Base-by-base conservation (phyloP, 1,140 invertebrate genomes). In the Tachypleus tridentatus region DNA sequence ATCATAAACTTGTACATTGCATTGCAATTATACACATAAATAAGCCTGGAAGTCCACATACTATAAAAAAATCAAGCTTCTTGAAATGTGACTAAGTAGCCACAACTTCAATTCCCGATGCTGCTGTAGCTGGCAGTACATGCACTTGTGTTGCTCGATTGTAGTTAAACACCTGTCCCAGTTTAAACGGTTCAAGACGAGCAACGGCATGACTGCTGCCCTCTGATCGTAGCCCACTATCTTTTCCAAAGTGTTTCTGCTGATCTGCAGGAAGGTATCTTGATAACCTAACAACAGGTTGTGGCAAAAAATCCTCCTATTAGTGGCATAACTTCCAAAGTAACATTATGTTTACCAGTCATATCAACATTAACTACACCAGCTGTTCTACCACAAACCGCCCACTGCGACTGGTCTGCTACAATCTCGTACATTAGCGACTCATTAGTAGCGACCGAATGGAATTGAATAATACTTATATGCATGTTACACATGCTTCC, bases 381-480 rank as follows among this genome's bases (percentile, higher is more conserved):
- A 66, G 91, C 87, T 63, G 89, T 91, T 66, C 87, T 82, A 56
- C 91, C 91, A 74, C 89, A 89, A 9, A 96, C 86, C 4, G 89
- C 91, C 93, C 93, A 96, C 80, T 92, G 85, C 49, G 86, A 87
- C 75, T 91, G 89, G 78, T 95, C 92, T 49, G 88, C 88, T 51
- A 93, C 76, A 6, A 96, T 89, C 76, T 96, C 91, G 75, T 96
- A 96, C 88, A 94, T 94, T 1, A 96, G 80, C 68, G 88, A 86
- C 63, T 66, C 67, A 48, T 73, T 69, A 5, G 64, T 61, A 3
- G 66, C 49, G 61, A 77, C 73, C 71, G 75, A n/a, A n/a, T 69
- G 56, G 29, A 69, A 53, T 51, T 69, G 82, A 64, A 77, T 81
- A 57, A 93, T 85, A 64, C 82, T 85, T 54, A 96, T 78, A 73